Evolutionary conservation across 2,797 vertebrate species (phyloP), one percentile per base, ranked within the genome.

Genomic region (Acrossocheilus fasciatus): DNA sequence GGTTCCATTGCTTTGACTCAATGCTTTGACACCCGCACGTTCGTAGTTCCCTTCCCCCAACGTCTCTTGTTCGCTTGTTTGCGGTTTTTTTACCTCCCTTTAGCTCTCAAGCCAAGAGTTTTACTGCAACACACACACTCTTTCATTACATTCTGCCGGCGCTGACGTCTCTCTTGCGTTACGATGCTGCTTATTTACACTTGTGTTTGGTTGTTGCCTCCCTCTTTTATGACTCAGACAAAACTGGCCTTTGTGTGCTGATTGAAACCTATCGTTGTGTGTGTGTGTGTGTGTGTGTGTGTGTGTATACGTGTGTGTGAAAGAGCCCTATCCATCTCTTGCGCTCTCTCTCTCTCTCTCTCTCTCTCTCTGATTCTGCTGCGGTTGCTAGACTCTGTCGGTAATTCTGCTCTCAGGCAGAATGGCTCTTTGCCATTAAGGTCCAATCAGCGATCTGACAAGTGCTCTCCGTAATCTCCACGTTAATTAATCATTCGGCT

Each of bases 211-310:
- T 57, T 45, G 89, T 86, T 91, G 90, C 90, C 93, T 87, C 92
- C 87, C 89, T 91, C 91, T 91, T 91, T 93, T 88, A 92, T 92
- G 90, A 91, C 90, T 93, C 91, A 91, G 90, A 91, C 88, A 87
- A 89, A 91, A 86, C 89, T 81, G 89, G 90, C 82, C 89, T 66
- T 43, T 89, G 86, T 90, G 50, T 84, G 89, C 85, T 76, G 81
- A 86, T 84, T 86, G 89, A 84, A 88, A 74, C 86, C 85, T 82
- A 77, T 83, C 72, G 39, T 39, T 81, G 26, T 87, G 84, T 72
- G 83, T 75, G 69, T 74, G 84, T 70, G 83, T 84, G 75, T 66
- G 50, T 11, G n/a, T n/a, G 39, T 64, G 70, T 20, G 62, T 4
- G 66, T 64, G 70, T 20, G 62, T 4, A 34, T 81, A 43, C 86